phyloP scores from a whole-genome alignment of 2,113 vertebrate species.

The Podarcis raffonei region DNA sequence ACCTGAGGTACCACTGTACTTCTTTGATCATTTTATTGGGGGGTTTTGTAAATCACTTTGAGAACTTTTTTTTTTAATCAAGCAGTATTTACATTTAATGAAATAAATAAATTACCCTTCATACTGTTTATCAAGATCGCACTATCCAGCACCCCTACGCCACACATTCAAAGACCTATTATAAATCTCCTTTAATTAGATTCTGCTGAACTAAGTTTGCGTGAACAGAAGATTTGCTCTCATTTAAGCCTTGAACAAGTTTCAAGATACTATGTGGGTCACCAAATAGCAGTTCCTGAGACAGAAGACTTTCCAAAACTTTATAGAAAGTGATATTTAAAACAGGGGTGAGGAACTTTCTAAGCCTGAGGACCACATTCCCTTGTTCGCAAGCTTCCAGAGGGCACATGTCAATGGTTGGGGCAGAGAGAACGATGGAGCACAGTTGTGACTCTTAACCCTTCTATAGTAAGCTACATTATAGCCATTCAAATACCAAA shows the following conservation, averaged over 20 bases:
- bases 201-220: not conserved
- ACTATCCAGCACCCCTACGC: not conserved
- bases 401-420: not conserved
- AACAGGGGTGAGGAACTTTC: not conserved
- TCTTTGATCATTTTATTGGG: no score
- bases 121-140: not conserved
- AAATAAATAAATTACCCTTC: not conserved
- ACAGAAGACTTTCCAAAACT: not conserved
- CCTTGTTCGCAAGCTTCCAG: not conserved
- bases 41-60: no score
- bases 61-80: no score
- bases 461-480: no score
- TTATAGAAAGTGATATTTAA: not conserved
- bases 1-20: no score
- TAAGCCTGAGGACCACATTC: not conserved
- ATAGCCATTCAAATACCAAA: no score
- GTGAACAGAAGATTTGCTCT: not conserved
- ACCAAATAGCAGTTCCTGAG: not conserved
- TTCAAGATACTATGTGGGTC: not conserved
- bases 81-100: no score
- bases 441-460: no score
- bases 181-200: not conserved
- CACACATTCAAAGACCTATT: not conserved
- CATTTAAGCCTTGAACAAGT: not conserved
- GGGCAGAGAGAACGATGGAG: no score